Evolutionary conservation across 2,113 vertebrate species (phyloP).

Genomic region (Heliornis fulica): DNA sequence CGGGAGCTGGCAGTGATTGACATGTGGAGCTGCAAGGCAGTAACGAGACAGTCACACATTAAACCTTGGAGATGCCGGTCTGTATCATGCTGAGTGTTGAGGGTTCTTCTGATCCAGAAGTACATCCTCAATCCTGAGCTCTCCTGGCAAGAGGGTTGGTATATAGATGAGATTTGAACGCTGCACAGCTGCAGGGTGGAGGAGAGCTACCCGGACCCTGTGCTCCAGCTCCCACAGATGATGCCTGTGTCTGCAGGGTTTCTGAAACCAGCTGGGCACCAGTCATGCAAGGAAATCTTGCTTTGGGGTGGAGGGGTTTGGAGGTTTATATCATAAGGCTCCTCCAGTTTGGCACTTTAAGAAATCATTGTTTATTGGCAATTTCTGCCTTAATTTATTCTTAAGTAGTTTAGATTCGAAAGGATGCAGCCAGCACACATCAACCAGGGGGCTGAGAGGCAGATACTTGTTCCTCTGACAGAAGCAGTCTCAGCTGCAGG

Average conservation of each 20-base stretch:
- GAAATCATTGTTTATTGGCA: not conserved
- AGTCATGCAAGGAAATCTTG: not conserved
- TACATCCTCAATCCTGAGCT: not conserved
- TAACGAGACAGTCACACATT: rapidly evolving
- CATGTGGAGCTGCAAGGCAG: not conserved
- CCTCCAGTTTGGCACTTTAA: not conserved
- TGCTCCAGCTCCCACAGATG: rapidly evolving
- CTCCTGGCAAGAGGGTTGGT: not conserved
- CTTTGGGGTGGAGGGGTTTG: rapidly evolving
- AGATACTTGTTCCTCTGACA: not conserved
- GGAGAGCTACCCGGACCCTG: not conserved
- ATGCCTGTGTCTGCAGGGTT: rapidly evolving
- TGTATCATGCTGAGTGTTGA: not conserved
- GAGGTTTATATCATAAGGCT: not conserved
- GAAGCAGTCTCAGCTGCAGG: not conserved
- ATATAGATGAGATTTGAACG: not conserved
- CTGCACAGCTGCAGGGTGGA: not conserved
- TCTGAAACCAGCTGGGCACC: not conserved
- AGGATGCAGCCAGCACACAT: not conserved
- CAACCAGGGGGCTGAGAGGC: not conserved
- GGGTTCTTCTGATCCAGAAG: not conserved
- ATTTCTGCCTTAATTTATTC: not conserved
- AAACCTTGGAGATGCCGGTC: not conserved
- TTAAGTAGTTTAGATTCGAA: not conserved
- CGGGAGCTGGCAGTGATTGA: not conserved